Evolutionary conservation across 2,888 invertebrate species (phyloP).

Genomic region (Conomelus anceps): DNA sequence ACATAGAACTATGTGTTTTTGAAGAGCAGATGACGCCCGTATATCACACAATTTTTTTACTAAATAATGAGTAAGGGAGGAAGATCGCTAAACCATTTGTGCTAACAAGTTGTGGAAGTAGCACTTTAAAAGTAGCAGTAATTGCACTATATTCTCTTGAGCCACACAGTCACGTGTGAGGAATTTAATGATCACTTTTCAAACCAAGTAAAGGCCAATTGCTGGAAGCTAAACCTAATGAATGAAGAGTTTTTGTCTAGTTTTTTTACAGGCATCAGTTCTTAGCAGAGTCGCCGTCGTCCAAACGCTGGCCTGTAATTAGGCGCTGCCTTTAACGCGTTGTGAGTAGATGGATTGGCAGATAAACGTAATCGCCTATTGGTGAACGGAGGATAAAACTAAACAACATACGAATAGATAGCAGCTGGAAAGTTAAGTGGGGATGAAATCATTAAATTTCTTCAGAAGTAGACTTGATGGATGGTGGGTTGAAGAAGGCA

Average conservation of each 20-base stretch:
- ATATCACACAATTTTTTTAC: background rate
- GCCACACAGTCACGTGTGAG: background rate
- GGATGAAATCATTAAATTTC: background rate
- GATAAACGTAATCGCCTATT: background rate
- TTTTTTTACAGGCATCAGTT: background rate
- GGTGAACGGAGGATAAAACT: background rate
- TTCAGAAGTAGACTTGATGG: background rate
- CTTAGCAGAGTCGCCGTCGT: background rate
- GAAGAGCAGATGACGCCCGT: background rate
- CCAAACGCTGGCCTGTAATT: background rate
- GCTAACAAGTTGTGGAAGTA: background rate
- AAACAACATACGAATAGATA: background rate
- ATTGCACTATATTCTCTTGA: background rate
- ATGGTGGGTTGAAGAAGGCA: background rate
- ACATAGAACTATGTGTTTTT: background rate
- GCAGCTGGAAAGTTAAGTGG: background rate
- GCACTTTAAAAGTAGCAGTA: background rate
- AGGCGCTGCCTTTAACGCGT: background rate
- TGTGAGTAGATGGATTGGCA: background rate
- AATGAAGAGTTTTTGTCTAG: background rate
- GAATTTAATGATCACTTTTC: background rate
- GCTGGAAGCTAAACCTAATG: background rate
- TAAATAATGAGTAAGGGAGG: background rate
- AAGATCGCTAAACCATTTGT: background rate
- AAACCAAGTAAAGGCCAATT: background rate